Conservation (phyloP, 2,113 vertebrate species). For the Lipophrys pholis region DNA sequence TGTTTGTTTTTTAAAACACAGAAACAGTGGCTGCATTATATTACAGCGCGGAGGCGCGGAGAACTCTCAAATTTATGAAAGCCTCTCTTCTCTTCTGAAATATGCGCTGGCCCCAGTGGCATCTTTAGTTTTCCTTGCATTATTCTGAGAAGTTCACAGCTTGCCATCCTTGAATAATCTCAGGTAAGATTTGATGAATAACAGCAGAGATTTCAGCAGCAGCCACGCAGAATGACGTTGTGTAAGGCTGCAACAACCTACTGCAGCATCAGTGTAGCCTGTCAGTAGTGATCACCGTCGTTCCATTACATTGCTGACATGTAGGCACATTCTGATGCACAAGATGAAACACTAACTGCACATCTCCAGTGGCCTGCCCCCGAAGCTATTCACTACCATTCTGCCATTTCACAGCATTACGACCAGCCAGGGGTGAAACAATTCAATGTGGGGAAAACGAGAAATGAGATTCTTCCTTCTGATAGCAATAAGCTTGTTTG, state of each 20-base stretch:
- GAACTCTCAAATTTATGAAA: slow-evolving; percentile 36
- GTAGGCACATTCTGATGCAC: slow-evolving; percentile 70
- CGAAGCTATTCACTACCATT: slow-evolving; percentile 38
- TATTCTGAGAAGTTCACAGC: slow-evolving; percentile 20
- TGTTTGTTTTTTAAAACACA: slow-evolving; percentile 1
- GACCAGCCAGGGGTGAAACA: neutral
- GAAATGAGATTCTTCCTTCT: slow-evolving; percentile 7
- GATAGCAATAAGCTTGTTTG: neutral
- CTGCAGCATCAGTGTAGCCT: slow-evolving; percentile 71
- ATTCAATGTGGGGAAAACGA: slow-evolving; percentile 31
- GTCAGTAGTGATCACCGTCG: slow-evolving; percentile 75
- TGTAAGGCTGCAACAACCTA: slow-evolving; percentile 61
- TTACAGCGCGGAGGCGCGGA: slow-evolving; percentile 7
- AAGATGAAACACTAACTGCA: slow-evolving; percentile 61
- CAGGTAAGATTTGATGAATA: slow-evolving; percentile 49
- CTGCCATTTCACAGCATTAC: slow-evolving; percentile 56
- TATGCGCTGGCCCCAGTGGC: slow-evolving; percentile 37
- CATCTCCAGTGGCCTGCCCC: slow-evolving; percentile 63
- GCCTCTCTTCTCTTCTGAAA: slow-evolving; percentile 50
- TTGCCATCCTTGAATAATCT: slow-evolving; percentile 56
- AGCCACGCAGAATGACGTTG: slow-evolving; percentile 47
- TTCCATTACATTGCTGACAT: slow-evolving; percentile 56
- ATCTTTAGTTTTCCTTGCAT: slow-evolving; percentile 32
- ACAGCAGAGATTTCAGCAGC: slow-evolving; percentile 35
- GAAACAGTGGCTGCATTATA: slow-evolving; percentile 3